Conservation (phyloP, 2,797 vertebrate genomes). For the Myotis daubentonii region DNA sequence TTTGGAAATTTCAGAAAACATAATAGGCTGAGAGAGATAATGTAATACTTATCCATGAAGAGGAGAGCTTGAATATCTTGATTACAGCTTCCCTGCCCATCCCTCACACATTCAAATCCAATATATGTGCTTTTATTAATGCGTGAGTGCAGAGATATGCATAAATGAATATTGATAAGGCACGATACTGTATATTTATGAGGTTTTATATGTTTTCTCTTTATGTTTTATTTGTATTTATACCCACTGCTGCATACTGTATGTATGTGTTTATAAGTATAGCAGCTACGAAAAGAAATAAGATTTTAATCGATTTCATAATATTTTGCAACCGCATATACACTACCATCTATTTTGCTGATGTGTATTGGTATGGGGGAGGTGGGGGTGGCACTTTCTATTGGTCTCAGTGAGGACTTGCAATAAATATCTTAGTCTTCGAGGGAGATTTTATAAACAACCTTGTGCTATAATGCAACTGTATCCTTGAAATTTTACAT, state of each 20-base stretch:
- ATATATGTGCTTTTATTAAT: conserved; percentile 84
- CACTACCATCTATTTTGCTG: conserved; percentile 40
- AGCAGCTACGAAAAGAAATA: conserved; percentile 75
- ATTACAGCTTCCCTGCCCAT: conserved; percentile 78
- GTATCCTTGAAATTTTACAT: conserved; percentile 65
- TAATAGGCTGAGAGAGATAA: conserved; percentile 82
- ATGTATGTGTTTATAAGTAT: conserved; percentile 77
- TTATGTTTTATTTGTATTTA: conserved; percentile 83
- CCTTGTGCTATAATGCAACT: conserved; percentile 40
- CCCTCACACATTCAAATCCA: conserved; percentile 83
- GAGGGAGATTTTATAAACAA: conserved; percentile 62
- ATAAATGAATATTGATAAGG: conserved; percentile 84
- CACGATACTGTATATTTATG: conserved; percentile 82
- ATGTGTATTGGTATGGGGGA: background rate
- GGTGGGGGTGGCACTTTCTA: background rate
- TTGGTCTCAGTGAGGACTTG: conserved; percentile 47
- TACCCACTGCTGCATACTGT: conserved; percentile 73
- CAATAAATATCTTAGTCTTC: conserved; percentile 60
- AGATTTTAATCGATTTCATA: conserved; percentile 79
- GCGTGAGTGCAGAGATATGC: conserved; percentile 80
- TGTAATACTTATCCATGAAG: conserved; percentile 79
- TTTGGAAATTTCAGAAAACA: conserved; percentile 83
- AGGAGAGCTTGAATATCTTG: conserved; percentile 75
- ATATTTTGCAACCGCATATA: conserved; percentile 67
- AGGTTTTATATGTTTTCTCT: conserved; percentile 82